phyloP scores from a whole-genome alignment of 2,113 vertebrate species.

The Xerus inauris region DNA sequence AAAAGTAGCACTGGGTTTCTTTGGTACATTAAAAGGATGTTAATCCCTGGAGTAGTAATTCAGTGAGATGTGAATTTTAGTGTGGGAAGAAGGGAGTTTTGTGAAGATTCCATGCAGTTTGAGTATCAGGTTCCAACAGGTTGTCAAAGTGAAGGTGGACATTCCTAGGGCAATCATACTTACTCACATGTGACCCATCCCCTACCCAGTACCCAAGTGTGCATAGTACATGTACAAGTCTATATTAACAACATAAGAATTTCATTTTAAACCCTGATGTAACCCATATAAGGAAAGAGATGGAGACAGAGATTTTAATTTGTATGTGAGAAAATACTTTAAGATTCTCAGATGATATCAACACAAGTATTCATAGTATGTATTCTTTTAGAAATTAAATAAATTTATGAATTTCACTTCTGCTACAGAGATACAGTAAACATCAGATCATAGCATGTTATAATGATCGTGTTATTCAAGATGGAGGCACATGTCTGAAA shows the following conservation, averaged over 20 bases:
- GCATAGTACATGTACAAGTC: accelerated
- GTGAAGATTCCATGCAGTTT: background rate
- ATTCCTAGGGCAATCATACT: background rate
- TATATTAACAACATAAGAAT: background rate
- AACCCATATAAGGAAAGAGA: background rate
- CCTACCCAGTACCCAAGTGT: background rate
- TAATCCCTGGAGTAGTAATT: background rate
- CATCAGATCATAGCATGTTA: background rate
- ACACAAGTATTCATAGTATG: background rate
- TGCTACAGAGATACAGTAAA: background rate
- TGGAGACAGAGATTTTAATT: background rate
- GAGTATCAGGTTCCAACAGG: background rate
- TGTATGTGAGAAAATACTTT: background rate
- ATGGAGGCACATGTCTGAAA: background rate
- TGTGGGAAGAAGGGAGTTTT: background rate
- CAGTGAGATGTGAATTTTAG: background rate
- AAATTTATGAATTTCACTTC: background rate
- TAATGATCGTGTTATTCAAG: background rate
- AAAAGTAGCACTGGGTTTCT: background rate
- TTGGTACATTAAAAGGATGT: background rate
- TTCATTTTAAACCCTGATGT: background rate
- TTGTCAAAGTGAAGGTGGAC: background rate
- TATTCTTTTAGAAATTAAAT: background rate
- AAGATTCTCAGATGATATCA: background rate
- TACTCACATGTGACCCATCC: background rate